Conservation (phyloP, 2,888 invertebrate species). For the Polydrusus tereticollis region DNA sequence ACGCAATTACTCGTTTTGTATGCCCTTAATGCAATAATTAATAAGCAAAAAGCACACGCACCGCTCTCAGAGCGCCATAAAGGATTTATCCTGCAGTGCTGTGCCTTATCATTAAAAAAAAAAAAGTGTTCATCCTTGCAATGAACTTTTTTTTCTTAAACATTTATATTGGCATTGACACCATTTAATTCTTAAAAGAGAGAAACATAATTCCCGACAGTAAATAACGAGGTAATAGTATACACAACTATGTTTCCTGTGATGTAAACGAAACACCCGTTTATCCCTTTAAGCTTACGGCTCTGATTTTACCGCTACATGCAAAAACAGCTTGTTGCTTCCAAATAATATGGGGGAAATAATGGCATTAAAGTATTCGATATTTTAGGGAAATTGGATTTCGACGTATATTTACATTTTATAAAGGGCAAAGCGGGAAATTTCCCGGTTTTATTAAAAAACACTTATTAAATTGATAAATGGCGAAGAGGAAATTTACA, state of each 20-base stretch:
- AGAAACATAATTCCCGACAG: not conserved
- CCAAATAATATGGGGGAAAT: not conserved
- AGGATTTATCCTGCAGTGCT: too few species aligned
- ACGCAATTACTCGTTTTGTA: too few species aligned
- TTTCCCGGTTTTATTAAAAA: not conserved
- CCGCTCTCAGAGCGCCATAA: too few species aligned
- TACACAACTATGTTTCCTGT: constrained; percentile 14
- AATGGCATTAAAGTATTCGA: constrained; percentile 8
- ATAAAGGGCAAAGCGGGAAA: not conserved
- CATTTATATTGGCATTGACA: too few species aligned
- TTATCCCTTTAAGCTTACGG: constrained; percentile 26
- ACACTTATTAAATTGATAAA: not conserved
- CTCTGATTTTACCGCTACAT: constrained; percentile 27
- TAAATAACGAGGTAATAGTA: constrained; percentile 15
- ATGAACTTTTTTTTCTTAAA: too few species aligned
- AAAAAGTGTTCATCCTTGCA: too few species aligned
- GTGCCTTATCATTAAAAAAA: too few species aligned
- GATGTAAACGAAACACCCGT: constrained; percentile 15
- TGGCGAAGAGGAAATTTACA: not conserved
- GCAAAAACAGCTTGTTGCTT: constrained; percentile 36
- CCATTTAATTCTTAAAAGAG: too few species aligned
- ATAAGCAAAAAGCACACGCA: too few species aligned
- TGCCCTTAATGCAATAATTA: too few species aligned
- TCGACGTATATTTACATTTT: constrained; percentile 2
- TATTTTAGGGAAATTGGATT: constrained; percentile 9